phyloP scores from a whole-genome alignment of 2,888 invertebrate genomes.

The Zelleria hepariella region DNA sequence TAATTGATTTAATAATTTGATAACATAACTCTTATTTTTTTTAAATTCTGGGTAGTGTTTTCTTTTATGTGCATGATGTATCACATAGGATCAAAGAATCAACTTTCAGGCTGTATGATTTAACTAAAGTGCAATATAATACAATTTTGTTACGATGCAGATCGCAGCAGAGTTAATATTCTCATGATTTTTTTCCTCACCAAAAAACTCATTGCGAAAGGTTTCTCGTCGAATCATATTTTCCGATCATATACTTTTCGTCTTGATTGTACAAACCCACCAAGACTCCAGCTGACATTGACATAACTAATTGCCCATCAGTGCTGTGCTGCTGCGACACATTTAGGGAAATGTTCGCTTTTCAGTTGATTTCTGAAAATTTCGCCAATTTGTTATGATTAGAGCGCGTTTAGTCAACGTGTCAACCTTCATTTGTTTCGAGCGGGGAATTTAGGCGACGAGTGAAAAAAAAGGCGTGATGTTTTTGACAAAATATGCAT shows the following conservation, averaged over 20 bases:
- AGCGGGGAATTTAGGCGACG: neutral
- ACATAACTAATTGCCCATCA: neutral
- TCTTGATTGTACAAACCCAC: neutral
- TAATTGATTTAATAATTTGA: no score
- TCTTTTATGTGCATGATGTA: no score
- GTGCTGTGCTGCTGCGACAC: neutral
- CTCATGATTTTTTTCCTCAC: no score
- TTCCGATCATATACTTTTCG: no score
- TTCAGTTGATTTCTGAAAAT: neutral
- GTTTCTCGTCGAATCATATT: neutral
- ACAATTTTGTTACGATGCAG: no score
- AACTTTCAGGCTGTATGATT: no score
- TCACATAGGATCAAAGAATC: no score
- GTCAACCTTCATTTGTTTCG: neutral
- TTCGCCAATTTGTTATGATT: neutral
- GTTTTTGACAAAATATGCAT: neutral
- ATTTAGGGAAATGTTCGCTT: neutral
- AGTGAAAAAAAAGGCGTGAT: neutral
- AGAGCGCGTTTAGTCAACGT: neutral
- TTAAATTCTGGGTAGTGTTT: no score
- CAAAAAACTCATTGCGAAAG: neutral
- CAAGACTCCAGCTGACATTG: neutral
- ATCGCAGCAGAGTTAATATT: no score
- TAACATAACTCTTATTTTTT: no score
- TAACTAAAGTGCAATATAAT: no score